Conservation (phyloP, 2,797 vertebrate genomes). For the Manis javanica region DNA sequence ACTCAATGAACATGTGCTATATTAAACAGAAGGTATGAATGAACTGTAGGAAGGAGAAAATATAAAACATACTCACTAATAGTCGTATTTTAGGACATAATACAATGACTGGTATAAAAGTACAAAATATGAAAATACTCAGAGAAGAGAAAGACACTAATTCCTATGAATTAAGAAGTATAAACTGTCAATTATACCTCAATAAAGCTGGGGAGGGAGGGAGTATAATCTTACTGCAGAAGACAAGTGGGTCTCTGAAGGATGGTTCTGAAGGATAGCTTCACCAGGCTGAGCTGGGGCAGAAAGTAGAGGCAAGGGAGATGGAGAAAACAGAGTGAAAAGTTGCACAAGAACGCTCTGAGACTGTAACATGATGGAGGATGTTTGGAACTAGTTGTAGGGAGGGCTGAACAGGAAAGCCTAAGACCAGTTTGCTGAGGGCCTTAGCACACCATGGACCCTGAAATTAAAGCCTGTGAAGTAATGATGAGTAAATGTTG, state of each 20-base stretch:
- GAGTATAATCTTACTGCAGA: neutral
- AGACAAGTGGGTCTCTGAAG: neutral
- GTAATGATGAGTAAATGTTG: neutral
- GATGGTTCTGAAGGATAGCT: neutral
- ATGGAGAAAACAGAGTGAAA: slow-evolving; percentile 1
- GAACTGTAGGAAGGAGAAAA: neutral
- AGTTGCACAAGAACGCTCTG: neutral
- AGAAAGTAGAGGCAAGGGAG: neutral
- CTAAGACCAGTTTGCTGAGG: neutral
- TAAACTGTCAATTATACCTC: neutral
- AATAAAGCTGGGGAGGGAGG: neutral
- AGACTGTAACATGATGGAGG: neutral
- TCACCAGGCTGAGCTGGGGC: slow-evolving; percentile 16
- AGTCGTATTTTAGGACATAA: neutral
- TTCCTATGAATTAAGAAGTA: neutral
- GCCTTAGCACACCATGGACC: neutral
- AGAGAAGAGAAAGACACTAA: neutral
- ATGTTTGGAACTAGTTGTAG: neutral
- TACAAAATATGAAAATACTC: neutral
- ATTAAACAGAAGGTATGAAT: neutral
- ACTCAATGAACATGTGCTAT: neutral
- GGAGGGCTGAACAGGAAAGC: neutral
- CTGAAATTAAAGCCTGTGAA: slow-evolving; percentile 5
- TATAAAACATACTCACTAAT: neutral
- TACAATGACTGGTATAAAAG: neutral